phyloP scores from a whole-genome alignment of 30 jellyfish, hydroid and myxozoan genomes.

The Cassiopea xamachana region DNA sequence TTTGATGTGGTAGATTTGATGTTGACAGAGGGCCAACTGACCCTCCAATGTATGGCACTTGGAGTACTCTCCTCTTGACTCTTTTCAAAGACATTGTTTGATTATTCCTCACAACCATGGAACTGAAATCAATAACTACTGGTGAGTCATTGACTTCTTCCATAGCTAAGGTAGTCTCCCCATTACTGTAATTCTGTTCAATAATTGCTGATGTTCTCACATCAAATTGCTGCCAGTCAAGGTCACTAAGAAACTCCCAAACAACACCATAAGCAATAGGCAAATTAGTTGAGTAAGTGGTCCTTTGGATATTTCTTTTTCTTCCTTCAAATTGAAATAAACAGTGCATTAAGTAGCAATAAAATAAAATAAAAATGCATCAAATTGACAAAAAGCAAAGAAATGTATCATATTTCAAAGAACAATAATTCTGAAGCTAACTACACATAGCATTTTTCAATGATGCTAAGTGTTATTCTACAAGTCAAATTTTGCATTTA shows the following conservation, averaged over 20 bases:
- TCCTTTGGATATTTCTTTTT: not conserved
- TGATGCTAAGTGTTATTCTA: too few species aligned
- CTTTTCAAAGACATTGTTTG: not conserved
- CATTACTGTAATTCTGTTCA: constrained; percentile 5
- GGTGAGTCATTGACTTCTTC: not conserved
- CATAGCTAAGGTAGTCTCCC: not conserved
- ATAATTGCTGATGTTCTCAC: constrained; percentile 15
- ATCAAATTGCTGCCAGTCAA: constrained; percentile 48
- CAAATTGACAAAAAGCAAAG: not conserved
- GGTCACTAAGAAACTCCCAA: constrained; percentile 29
- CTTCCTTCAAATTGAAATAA: constrained; percentile 8
- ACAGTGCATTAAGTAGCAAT: not conserved
- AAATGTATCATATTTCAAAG: too few species aligned
- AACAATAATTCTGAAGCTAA: too few species aligned
- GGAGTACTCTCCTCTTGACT: not conserved
- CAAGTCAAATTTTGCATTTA: too few species aligned
- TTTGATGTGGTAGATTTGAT: not conserved
- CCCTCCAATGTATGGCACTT: constrained; percentile 37
- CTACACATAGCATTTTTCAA: too few species aligned
- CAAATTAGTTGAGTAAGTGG: not conserved
- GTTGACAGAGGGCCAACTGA: constrained; percentile 14
- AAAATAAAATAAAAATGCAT: not conserved
- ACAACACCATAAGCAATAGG: constrained; percentile 20
- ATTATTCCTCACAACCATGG: constrained; percentile 4
- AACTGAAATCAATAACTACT: not conserved